A percentile compares a stretch with the other conserved stretches of the same genome.
Conservation (phyloP, 2,797 vertebrate species). For the Toxotes lorentzi region DNA sequence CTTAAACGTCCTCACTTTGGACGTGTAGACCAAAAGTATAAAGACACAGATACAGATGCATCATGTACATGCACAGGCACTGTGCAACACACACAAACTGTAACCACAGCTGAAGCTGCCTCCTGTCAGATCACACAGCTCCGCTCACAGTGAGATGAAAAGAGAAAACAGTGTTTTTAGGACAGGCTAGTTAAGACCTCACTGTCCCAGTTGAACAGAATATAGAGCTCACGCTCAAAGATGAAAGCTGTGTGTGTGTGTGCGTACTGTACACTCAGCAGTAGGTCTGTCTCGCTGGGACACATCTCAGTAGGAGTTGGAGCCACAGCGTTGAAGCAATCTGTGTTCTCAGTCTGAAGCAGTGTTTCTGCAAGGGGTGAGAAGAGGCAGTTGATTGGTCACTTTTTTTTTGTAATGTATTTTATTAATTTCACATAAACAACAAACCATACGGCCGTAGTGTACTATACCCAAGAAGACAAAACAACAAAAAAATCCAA, state of each 20-base stretch:
- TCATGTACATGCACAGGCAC: not conserved
- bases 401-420: too few relatives aligned
- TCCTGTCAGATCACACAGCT: constrained; percentile 14
- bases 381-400: constrained; percentile 13
- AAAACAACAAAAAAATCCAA: too few relatives aligned
- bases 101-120: constrained; percentile 12
- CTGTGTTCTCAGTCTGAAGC: constrained; percentile 14
- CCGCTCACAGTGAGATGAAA: not conserved
- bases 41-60: not conserved
- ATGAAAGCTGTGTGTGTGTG: constrained; percentile 30
- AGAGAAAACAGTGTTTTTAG: constrained; percentile 61
- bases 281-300: constrained; percentile 61
- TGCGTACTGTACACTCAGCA: constrained; percentile 23
- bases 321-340: constrained; percentile 1
- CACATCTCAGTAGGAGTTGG: constrained; percentile 53
- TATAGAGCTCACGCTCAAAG: constrained; percentile 42
- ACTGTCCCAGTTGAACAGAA: constrained; percentile 64
- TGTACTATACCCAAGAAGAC: too few relatives aligned
- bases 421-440: too few relatives aligned
- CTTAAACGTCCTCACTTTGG: too few relatives aligned
- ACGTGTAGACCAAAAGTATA: too few relatives aligned
- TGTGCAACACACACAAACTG: constrained; percentile 8
- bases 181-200: constrained; percentile 58
- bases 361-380: not conserved
- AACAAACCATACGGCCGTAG: too few relatives aligned